A percentile compares a stretch with the other conserved stretches of the same genome.
Conservation (phyloP, 1,140 invertebrate genomes). For the Geopemphigus sp. region DNA sequence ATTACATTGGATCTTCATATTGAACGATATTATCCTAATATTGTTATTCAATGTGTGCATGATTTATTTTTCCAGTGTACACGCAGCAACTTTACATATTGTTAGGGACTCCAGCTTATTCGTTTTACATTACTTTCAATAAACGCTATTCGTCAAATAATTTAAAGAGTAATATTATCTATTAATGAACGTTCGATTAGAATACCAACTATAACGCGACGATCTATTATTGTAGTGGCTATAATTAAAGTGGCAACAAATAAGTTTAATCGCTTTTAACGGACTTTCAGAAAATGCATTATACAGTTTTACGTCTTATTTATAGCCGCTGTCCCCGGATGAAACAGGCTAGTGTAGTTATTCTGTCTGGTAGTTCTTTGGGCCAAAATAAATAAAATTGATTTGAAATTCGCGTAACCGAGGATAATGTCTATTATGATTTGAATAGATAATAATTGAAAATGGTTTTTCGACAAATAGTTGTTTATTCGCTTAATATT, state of each 20-base stretch:
- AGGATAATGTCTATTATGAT: no score
- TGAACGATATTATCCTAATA: neutral
- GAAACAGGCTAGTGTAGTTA: conserved; percentile 20
- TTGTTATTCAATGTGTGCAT: neutral
- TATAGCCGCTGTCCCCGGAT: conserved; percentile 16
- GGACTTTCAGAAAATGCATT: conserved; percentile 12
- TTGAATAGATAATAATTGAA: neutral
- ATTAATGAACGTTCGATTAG: neutral
- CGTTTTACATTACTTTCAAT: neutral
- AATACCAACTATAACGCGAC: neutral
- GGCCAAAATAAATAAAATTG: conserved; percentile 4
- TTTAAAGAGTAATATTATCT: neutral
- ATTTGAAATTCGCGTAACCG: neutral
- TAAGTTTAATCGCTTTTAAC: conserved; percentile 18
- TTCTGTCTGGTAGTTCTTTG: neutral
- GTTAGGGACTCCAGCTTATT: no score
- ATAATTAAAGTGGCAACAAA: conserved; percentile 28
- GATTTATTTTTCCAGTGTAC: neutral
- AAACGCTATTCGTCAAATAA: neutral
- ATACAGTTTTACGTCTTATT: conserved; percentile 33
- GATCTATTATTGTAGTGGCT: neutral
- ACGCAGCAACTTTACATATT: no score
- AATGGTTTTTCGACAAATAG: no score
- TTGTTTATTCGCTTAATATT: no score
- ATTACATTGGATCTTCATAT: no score